A percentile compares a stretch with the other conserved stretches of the same genome.
These are phyloP conservation scores for Listronotus oregonensis DNA, from an alignment of 1,140 invertebrate genomes.

Conservation along the genomic window DNA sequence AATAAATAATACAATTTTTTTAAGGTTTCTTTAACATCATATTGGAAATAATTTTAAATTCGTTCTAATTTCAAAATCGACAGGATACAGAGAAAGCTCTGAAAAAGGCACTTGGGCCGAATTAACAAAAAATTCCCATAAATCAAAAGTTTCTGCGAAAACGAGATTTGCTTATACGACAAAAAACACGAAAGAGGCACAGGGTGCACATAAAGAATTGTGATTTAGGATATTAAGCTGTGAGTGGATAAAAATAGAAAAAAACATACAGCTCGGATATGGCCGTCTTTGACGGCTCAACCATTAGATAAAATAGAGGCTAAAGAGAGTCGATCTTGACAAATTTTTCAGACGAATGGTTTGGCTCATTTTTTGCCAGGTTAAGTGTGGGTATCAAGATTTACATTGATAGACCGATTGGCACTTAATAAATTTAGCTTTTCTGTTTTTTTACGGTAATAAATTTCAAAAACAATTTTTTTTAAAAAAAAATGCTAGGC, in stretches of 20 bases:
- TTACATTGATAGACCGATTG: too few species aligned
- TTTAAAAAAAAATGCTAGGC: too few species aligned
- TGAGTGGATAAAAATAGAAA: background rate
- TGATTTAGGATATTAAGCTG: slow-evolving; percentile 6
- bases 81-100: too few species aligned
- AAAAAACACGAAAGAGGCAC: slow-evolving; percentile 4
- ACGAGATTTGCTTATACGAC: slow-evolving; percentile 6
- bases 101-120: background rate
- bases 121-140: background rate
- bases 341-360: slow-evolving; percentile 10
- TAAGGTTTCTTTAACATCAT: too few species aligned
- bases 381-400: background rate
- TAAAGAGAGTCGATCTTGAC: slow-evolving; percentile 3
- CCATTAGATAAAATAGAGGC: slow-evolving; percentile 8
- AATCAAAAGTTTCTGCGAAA: slow-evolving; percentile 1
- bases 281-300: slow-evolving; percentile 2
- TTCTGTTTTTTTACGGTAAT: too few species aligned
- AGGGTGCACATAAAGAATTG: background rate
- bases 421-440: too few species aligned
- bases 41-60: too few species aligned
- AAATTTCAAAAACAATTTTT: too few species aligned
- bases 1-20: too few species aligned
- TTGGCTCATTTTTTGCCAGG: slow-evolving; percentile 1
- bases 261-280: background rate
- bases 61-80: background rate